phyloP scores from a whole-genome alignment of 2,113 vertebrate species.

The Hyperopisus bebe region DNA sequence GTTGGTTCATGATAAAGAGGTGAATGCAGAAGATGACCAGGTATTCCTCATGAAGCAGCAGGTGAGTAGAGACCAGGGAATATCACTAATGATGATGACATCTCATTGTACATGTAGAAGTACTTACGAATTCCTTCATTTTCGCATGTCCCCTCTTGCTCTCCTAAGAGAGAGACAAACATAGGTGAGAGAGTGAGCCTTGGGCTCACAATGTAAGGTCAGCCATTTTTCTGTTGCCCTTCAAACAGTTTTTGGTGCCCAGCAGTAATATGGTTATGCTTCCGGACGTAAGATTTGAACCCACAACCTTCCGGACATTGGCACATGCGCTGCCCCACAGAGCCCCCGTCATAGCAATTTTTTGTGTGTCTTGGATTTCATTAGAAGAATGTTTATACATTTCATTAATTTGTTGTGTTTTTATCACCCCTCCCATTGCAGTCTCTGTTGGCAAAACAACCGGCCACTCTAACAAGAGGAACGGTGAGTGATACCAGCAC shows the following conservation, averaged over 20 bases:
- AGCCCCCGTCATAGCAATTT: not conserved
- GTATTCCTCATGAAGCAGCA: conserved; percentile 98
- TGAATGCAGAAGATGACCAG: conserved; percentile 94
- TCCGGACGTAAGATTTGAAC: not conserved
- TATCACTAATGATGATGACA: not conserved
- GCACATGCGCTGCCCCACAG: not conserved
- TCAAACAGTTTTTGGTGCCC: not conserved
- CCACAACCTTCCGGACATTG: not conserved
- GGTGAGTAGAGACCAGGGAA: conserved; percentile 57
- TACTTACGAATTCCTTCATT: not conserved
- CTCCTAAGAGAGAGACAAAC: not conserved
- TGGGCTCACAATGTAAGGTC: not conserved
- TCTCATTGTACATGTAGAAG: not conserved
- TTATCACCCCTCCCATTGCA: conserved; percentile 35
- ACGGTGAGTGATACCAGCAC: conserved; percentile 69
- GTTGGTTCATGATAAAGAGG: conserved; percentile 97
- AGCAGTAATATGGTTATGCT: not conserved
- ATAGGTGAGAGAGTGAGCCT: not conserved
- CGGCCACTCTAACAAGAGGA: conserved; percentile 88
- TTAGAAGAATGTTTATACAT: not conserved
- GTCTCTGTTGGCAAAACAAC: conserved; percentile 94
- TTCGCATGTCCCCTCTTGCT: not conserved
- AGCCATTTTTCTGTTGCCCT: not conserved
- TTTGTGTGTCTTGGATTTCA: not conserved
- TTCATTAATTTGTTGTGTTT: not conserved